These are phyloP conservation scores for Dolomedes plantarius DNA, from an alignment of 2,888 invertebrate species.

Conservation along the genomic window DNA sequence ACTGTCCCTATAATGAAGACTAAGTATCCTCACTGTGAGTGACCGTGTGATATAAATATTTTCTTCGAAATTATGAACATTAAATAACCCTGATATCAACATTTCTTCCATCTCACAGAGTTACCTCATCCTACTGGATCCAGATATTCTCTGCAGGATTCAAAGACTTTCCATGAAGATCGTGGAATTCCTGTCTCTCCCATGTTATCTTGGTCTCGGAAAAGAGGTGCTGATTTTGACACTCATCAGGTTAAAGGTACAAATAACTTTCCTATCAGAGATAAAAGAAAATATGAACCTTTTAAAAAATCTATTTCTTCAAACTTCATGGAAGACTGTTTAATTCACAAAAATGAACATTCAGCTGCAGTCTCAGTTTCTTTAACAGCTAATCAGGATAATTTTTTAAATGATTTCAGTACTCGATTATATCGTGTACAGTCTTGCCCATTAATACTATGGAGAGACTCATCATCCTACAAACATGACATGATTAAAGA, in stretches of 20 bases:
- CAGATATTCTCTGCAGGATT: constrained; percentile 8
- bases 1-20: too few species aligned
- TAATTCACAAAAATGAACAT: not conserved
- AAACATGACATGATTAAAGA: not conserved
- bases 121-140: constrained; percentile 16
- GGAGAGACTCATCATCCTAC: not conserved
- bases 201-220: constrained; percentile 32
- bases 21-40: too few species aligned
- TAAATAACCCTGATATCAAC: too few species aligned
- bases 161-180: constrained; percentile 42
- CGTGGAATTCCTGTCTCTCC: constrained; percentile 40
- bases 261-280: not conserved
- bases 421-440: constrained; percentile 74
- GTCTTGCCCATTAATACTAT: constrained; percentile 75
- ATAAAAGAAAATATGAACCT: constrained; percentile 29
- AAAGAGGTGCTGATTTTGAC: constrained; percentile 33
- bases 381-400: not conserved
- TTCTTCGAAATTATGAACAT: too few species aligned
- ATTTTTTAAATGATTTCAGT: constrained; percentile 34
- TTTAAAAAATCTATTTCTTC: constrained; percentile 9
- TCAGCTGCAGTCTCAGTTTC: not conserved
- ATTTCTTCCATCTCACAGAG: constrained; percentile 6
- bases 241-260: not conserved
- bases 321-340: not conserved
- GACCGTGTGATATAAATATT: too few species aligned